Evolutionary conservation across 23 tunicate species (phyloP), one percentile per base, ranked within the genome.

Genomic region (Ascidia mentula): DNA sequence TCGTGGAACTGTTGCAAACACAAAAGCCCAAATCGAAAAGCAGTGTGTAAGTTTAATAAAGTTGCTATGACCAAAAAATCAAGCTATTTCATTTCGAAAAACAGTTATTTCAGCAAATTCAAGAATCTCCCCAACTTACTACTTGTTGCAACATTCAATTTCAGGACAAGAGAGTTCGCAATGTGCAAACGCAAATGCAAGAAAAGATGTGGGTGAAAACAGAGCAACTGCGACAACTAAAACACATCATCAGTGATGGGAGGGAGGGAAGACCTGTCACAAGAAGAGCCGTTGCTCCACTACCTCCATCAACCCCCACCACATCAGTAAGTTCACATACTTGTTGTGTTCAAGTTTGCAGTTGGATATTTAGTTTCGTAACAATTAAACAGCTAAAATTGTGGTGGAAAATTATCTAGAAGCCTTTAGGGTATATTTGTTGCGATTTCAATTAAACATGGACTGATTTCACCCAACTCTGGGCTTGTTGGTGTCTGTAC

Each of bases 151-250:
- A 53, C 65, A 20, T 9, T 53, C 28, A 20, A 9, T 53, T 9
- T 1, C 81, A 87, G 92, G 89, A 93, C 3, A 79, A 84, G 74
- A 60, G 89, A 45, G 98, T 93, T 20, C 89, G 93, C 59, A 84
- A 72, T 61, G 89, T 82, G 72, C 90, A 85, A 69, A 84, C 87
- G 0, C 84, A 85, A 37, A 84, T 88, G 90, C 98, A 87, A 37
- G 92, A 91, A 39, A 88, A 87, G 79, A 87, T 96, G 89, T 91
- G 92, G 92, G 90, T 84, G 26, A 96, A 96, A 74, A 94, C 91
- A 7, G 99, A 91, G 42, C 74, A 87, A 60, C 69, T 96, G 38
- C 80, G 96, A 1, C 97, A 91, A 69, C 59, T 91, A 76, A 96
- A 84, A 75, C 89, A 72, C 72, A 86, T 95, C 28, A 76, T 95